A percentile compares a stretch with the other conserved stretches of the same genome.
These are phyloP conservation scores for Altica lythri DNA, from an alignment of 2,888 invertebrate species.

Conservation along the genomic window DNA sequence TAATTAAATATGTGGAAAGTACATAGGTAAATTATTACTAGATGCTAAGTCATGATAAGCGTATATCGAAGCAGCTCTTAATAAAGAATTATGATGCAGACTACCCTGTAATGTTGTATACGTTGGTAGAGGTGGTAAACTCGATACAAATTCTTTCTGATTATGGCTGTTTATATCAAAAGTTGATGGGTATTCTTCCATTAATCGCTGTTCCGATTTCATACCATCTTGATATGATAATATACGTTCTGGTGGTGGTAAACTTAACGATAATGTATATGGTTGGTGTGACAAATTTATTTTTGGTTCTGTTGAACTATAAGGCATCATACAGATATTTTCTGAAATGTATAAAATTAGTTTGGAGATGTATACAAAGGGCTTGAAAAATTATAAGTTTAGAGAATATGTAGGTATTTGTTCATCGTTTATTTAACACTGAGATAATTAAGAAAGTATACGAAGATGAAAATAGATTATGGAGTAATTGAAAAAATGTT, in stretches of 20 bases:
- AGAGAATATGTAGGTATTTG: too few species aligned
- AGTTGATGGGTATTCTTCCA: slow-evolving; percentile 9
- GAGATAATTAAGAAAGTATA: too few species aligned
- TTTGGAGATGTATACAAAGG: background rate
- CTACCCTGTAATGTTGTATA: slow-evolving; percentile 50
- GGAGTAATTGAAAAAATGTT: too few species aligned
- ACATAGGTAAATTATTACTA: slow-evolving; percentile 44
- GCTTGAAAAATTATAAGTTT: too few species aligned
- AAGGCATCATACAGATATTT: slow-evolving; percentile 22
- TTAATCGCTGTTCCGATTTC: slow-evolving; percentile 21
- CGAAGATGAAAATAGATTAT: too few species aligned
- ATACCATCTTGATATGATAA: slow-evolving; percentile 29
- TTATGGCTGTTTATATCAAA: slow-evolving; percentile 8
- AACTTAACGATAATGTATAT: slow-evolving; percentile 27
- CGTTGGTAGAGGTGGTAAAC: slow-evolving; percentile 45
- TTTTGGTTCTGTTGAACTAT: slow-evolving; percentile 29
- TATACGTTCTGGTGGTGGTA: slow-evolving; percentile 33
- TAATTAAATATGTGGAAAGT: slow-evolving; percentile 44
- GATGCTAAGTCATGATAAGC: slow-evolving; percentile 48
- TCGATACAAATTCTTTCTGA: slow-evolving; percentile 23
- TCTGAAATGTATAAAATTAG: slow-evolving; percentile 31
- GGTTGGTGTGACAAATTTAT: slow-evolving; percentile 22
- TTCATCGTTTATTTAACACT: too few species aligned
- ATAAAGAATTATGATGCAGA: slow-evolving; percentile 48
- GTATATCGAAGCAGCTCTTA: slow-evolving; percentile 51